These are phyloP conservation scores for Macaria liturata DNA, from an alignment of 2,888 invertebrate species.

Conservation along the genomic window DNA sequence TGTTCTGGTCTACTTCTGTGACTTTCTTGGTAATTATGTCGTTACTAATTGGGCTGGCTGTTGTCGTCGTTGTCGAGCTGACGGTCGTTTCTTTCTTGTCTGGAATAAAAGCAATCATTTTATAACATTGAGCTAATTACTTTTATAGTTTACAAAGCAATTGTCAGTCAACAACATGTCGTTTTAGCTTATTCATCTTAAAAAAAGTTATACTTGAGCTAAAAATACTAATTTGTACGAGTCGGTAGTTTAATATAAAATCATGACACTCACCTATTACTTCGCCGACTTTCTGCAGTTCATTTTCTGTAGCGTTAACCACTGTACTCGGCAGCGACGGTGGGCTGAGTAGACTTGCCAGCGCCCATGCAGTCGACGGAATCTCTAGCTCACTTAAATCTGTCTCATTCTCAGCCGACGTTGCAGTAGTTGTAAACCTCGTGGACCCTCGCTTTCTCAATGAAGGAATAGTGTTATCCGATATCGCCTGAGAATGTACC, in stretches of 20 bases:
- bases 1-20: conserved; percentile 60
- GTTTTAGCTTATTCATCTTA: no score
- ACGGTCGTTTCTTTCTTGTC: conserved; percentile 58
- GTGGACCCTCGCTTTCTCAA: conserved; percentile 79
- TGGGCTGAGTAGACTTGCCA: conserved; percentile 73
- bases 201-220: no score
- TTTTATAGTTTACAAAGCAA: no score
- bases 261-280: conserved; percentile 49
- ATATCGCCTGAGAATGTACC: conserved; percentile 67
- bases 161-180: no score
- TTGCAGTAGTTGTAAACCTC: conserved; percentile 61
- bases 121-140: no score
- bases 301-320: conserved; percentile 67
- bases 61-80: conserved; percentile 47
- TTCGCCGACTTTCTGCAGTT: conserved; percentile 73
- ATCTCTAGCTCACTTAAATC: conserved; percentile 66
- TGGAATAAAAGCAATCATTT: conserved; percentile 46
- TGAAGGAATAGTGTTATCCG: conserved; percentile 75
- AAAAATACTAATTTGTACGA: no score
- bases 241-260: no score
- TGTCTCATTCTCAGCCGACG: conserved; percentile 53
- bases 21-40: conserved; percentile 60
- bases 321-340: conserved; percentile 52
- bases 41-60: conserved; percentile 50
- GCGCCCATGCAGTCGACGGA: conserved; percentile 79